Percentiles rank a stretch among this genome's conserved stretches.
Conservation (phyloP, 92 coral and sea anemone genomes). For the Porites evermanni region DNA sequence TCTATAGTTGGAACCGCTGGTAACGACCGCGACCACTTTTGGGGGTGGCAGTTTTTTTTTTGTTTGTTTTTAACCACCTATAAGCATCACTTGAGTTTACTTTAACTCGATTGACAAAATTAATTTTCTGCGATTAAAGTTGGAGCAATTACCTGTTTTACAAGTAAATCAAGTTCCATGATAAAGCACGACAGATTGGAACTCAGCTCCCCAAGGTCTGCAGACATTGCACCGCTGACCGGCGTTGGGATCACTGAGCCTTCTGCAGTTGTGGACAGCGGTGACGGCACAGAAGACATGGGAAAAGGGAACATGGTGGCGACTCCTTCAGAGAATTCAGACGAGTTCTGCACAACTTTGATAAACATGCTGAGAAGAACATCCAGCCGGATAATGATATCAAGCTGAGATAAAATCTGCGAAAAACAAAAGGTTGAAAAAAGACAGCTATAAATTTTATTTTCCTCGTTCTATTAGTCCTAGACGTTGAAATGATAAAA, state of each 20-base stretch:
- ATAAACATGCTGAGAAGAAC: slow-evolving; percentile 90
- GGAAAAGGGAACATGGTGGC: slow-evolving; percentile 91
- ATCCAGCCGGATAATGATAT: slow-evolving; percentile 86
- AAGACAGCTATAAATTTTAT: no score
- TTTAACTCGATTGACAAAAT: no score
- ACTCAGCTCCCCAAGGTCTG: slow-evolving; percentile 74
- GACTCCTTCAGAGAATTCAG: slow-evolving; percentile 73
- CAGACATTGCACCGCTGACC: slow-evolving; percentile 62
- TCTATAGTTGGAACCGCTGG: no score
- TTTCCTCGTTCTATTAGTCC: neutral
- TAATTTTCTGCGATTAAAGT: neutral
- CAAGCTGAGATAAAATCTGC: slow-evolving; percentile 90
- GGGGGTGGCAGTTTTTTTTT: no score
- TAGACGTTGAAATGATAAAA: no score
- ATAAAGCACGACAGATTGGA: slow-evolving; percentile 92
- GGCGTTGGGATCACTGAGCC: slow-evolving; percentile 65
- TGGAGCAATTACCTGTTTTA: slow-evolving; percentile 79
- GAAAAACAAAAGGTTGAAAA: neutral
- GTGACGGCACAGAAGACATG: slow-evolving; percentile 53
- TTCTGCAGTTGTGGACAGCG: slow-evolving; percentile 38
- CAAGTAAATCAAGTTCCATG: slow-evolving; percentile 94
- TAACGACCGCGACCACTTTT: no score
- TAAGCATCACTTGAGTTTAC: no score
- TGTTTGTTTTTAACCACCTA: no score
- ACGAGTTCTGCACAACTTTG: slow-evolving; percentile 81